Percentiles rank a stretch among this genome's conserved stretches.
Conservation (phyloP, 2,113 vertebrate species). For the Piaya cayana region DNA sequence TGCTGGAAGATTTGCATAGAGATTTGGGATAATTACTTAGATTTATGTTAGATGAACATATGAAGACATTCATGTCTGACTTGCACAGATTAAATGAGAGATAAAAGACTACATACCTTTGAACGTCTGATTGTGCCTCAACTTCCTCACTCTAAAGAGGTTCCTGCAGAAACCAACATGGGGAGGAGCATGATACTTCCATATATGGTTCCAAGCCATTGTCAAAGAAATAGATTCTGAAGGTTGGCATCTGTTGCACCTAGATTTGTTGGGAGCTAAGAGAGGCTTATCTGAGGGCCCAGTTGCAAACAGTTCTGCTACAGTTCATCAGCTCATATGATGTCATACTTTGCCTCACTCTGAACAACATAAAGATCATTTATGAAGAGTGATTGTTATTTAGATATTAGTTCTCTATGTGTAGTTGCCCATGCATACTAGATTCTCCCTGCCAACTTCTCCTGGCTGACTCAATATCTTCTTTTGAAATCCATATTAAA, state of each 20-base stretch:
- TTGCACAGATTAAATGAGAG: neutral
- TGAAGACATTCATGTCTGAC: neutral
- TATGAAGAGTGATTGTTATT: neutral
- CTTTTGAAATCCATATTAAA: neutral
- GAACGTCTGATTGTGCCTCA: neutral
- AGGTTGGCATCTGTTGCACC: neutral
- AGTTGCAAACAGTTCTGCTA: neutral
- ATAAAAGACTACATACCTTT: neutral
- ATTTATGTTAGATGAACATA: neutral
- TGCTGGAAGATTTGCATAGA: neutral
- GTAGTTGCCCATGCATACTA: neutral
- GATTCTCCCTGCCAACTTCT: neutral
- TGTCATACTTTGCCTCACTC: neutral
- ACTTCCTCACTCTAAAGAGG: neutral
- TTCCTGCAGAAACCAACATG: neutral
- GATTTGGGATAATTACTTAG: neutral
- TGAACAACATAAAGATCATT: neutral
- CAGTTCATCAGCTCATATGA: neutral
- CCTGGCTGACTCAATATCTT: neutral
- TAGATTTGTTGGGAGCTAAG: neutral
- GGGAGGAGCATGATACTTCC: neutral
- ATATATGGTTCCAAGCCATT: neutral
- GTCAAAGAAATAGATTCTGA: neutral
- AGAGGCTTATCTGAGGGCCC: neutral
- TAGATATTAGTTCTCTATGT: neutral